phyloP scores from a whole-genome alignment of 37 sponge, comb jelly and placozoan species.

The Spongia lamella region DNA sequence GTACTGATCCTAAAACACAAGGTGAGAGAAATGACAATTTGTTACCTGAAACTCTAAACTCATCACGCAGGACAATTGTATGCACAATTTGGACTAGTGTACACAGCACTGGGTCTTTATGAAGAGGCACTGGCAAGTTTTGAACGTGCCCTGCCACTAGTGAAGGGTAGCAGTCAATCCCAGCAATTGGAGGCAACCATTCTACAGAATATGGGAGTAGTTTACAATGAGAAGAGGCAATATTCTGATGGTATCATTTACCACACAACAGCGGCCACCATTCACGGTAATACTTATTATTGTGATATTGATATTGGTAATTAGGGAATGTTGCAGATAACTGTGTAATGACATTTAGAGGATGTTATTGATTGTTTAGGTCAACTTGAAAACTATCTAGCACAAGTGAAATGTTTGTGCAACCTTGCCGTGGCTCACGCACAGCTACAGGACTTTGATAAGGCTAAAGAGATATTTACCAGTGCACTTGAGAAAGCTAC shows the following conservation, averaged over 20 bases:
- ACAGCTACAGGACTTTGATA: conserved; percentile 31
- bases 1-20: not conserved
- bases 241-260: conserved; percentile 59
- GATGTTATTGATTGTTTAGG: conserved; percentile 21
- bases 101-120: conserved; percentile 36
- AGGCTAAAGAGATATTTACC: conserved; percentile 33
- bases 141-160: conserved; percentile 63
- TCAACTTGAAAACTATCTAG: conserved; percentile 4
- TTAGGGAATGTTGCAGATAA: not conserved
- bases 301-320: not conserved
- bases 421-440: conserved; percentile 71
- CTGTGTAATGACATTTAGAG: not conserved
- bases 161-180: not conserved
- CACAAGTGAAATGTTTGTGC: conserved; percentile 74
- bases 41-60: not conserved
- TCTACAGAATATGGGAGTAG: conserved; percentile 83
- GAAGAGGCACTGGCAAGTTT: conserved; percentile 60
- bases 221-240: conserved; percentile 62
- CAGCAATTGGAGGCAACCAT: conserved; percentile 58
- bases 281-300: conserved; percentile 35
- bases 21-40: not conserved
- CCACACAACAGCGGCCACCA: conserved; percentile 60
- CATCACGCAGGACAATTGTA: conserved; percentile 49
- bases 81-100: conserved; percentile 57
- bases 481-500: conserved; percentile 45